Conservation (phyloP, 2,797 vertebrate species). For the Sebastes hubbsi region DNA sequence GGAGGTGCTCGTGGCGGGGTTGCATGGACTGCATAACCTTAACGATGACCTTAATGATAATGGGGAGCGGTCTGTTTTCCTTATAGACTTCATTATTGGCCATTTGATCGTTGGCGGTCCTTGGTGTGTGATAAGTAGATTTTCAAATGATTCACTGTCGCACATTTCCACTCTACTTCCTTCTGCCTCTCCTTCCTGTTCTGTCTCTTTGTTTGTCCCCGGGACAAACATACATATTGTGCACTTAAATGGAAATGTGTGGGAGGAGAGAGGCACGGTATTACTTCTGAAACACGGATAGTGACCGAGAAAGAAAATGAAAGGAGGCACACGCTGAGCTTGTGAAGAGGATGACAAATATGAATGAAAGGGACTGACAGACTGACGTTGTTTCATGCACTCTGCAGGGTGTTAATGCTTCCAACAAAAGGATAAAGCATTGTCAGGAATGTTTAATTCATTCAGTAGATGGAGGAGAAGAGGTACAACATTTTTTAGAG, state of each 20-base stretch:
- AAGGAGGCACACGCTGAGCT: neutral
- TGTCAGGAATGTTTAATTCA: neutral
- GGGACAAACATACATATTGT: neutral
- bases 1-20: neutral
- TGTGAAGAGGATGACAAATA: neutral
- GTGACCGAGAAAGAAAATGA: neutral
- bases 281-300: neutral
- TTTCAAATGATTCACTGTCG: neutral
- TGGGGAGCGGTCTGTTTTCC: neutral
- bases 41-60: conserved; percentile 20
- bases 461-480: neutral
- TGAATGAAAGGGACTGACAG: neutral
- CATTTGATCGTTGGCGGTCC: conserved; percentile 18
- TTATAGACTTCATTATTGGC: conserved; percentile 14
- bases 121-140: neutral
- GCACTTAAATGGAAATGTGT: conserved; percentile 33
- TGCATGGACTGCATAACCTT: neutral
- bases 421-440: neutral
- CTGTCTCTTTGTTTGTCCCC: neutral
- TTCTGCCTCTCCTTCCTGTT: neutral
- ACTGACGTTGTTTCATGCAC: neutral
- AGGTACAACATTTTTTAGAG: too few species aligned
- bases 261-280: neutral
- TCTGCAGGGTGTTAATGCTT: neutral
- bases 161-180: neutral